Evolutionary conservation across 2,113 vertebrate genomes (phyloP).

Genomic region (Solea solea): DNA sequence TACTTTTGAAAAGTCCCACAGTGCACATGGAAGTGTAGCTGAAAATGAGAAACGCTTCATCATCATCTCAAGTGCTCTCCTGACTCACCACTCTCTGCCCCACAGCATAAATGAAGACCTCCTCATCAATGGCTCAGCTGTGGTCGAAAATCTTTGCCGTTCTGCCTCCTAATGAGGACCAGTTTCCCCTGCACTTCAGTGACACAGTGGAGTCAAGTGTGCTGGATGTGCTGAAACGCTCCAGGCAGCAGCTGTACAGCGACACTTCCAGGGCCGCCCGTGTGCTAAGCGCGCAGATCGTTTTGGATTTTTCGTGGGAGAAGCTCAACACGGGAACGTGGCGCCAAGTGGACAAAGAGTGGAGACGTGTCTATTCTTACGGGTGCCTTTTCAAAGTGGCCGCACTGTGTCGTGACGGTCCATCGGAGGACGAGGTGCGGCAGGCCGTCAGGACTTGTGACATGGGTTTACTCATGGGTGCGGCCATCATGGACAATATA

Average conservation of each 20-base stretch:
- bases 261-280: slow-evolving; percentile 21
- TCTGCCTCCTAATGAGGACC: slow-evolving; percentile 76
- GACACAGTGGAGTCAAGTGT: slow-evolving; percentile 78
- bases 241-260: slow-evolving; percentile 75
- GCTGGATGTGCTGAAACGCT: slow-evolving; percentile 69
- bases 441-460: slow-evolving; percentile 88
- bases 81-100: slow-evolving; percentile 9
- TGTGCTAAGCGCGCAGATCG: slow-evolving; percentile 73
- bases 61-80: slow-evolving; percentile 11
- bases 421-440: slow-evolving; percentile 38
- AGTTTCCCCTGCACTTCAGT: slow-evolving; percentile 75
- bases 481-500: slow-evolving; percentile 83
- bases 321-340: slow-evolving; percentile 88
- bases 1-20: neutral
- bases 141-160: slow-evolving; percentile 75
- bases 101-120: slow-evolving; percentile 38
- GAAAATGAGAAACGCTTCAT: slow-evolving; percentile 5
- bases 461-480: slow-evolving; percentile 92
- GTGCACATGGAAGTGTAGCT: slow-evolving; percentile 1
- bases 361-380: slow-evolving; percentile 87
- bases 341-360: slow-evolving; percentile 86
- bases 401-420: slow-evolving; percentile 74
- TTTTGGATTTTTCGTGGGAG: slow-evolving; percentile 91
- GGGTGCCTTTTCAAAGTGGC: slow-evolving; percentile 89
- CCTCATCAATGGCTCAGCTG: slow-evolving; percentile 60